Conservation (phyloP, 2,797 vertebrate genomes). For the Todus mexicanus region DNA sequence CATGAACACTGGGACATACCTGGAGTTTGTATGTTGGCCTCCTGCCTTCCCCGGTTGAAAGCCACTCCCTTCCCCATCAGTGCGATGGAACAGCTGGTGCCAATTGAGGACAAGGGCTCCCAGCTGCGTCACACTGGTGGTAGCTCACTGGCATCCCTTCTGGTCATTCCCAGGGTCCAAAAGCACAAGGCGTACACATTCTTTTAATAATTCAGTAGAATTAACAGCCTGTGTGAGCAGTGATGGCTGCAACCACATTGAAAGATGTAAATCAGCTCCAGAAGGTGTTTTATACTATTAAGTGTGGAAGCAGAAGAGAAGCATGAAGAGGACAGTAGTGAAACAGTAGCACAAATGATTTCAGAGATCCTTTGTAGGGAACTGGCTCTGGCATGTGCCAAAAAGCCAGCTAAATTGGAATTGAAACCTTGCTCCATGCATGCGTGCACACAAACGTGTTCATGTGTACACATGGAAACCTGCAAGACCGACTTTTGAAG, state of each 20-base stretch:
- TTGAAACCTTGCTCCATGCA: not conserved
- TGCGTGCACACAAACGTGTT: not conserved
- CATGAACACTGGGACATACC: not conserved
- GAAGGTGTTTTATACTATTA: not conserved
- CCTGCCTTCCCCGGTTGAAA: not conserved
- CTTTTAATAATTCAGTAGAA: not conserved
- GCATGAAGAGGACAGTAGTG: no score
- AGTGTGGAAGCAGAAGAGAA: not conserved
- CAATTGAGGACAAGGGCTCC: not conserved
- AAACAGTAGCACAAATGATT: not conserved
- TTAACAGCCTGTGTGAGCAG: not conserved
- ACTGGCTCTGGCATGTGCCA: not conserved
- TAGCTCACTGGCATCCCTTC: no score
- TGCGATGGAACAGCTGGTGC: no score
- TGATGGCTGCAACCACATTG: not conserved
- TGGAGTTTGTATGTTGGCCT: fast-evolving
- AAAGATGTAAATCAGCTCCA: not conserved
- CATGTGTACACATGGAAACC: not conserved
- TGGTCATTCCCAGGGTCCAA: not conserved
- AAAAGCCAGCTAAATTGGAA: not conserved
- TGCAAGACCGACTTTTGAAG: not conserved
- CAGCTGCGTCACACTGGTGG: not conserved
- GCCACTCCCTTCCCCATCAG: not conserved
- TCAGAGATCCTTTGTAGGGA: not conserved
- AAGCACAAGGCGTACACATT: not conserved